Base-by-base conservation (phyloP, 2,113 vertebrate species). In the Benitochromis conjunctus region DNA sequence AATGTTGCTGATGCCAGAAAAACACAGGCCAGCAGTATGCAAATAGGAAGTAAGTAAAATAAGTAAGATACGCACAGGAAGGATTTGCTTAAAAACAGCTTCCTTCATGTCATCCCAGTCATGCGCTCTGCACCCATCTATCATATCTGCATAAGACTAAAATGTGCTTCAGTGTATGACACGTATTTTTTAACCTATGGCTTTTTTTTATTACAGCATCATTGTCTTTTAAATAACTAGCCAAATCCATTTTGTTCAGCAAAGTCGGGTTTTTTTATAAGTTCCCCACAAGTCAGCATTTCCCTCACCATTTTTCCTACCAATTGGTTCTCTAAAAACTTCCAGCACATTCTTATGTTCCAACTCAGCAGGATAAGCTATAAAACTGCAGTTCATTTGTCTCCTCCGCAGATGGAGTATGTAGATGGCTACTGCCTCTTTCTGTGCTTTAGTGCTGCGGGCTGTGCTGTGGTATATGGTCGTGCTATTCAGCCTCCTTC, bases 321-420 rank as follows among this genome's bases (percentile, higher is more conserved):
- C 84, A 90, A 88, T 80, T 86, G 86, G 87, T 85, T 92, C 80
- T 90, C 57, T 83, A 79, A 92, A 93, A 92, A 88, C 84, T 89
- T 91, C 86, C 74, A 87, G 84, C 84, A 84, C 91, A 88, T 91
- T 91, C 76, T 83, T 79, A 81, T 86, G 91, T 91, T 92, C 87
- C 60, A 83, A 85, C 94, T 86, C 91, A 90, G 92, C 87, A 76
- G 93, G 93, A 86, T 86, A 86, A 86, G 89, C 91, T 53, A 92
- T 94, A 93, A 95, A 94, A 89, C 87, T 64, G 89, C 92, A 92
- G 54, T 94, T 92, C 86, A 93, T 95, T 89, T 91, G 81, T 93
- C 86, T 94, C 85, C 88, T 89, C 81, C 34, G 43, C 90, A 91
- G 89, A 94, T 93, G 91, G 91, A 91, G 90, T 74, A 90, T 91